phyloP scores from a whole-genome alignment of 2,113 vertebrate genomes.

The Grus americana region DNA sequence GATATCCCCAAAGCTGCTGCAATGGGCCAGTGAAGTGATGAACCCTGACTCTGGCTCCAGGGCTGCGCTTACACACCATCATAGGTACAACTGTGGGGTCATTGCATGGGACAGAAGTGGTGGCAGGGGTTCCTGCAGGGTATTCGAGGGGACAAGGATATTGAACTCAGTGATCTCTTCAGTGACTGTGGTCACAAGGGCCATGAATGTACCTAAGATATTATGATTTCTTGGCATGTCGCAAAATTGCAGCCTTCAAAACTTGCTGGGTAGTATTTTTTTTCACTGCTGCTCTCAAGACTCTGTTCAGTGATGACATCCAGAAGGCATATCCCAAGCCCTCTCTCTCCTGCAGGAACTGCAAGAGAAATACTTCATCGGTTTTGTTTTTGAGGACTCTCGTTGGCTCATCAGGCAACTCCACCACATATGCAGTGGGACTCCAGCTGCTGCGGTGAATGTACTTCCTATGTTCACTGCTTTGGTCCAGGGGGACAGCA shows the following conservation, averaged over 20 bases:
- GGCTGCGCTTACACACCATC: background rate
- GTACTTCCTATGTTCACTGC: background rate
- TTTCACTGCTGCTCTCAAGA: background rate
- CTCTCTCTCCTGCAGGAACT: background rate
- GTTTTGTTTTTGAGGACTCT: background rate
- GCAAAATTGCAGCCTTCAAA: background rate
- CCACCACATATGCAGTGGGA: rapidly evolving
- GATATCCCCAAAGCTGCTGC: background rate
- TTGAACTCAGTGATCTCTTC: background rate
- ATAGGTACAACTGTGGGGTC: background rate
- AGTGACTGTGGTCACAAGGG: background rate
- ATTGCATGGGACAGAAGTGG: background rate
- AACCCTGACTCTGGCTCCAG: background rate
- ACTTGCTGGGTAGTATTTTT: background rate
- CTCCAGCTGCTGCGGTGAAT: background rate
- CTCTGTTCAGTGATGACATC: background rate
- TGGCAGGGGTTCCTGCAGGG: background rate
- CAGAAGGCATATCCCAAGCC: background rate
- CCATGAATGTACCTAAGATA: background rate
- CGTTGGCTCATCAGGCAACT: background rate
- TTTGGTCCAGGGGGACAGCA: background rate
- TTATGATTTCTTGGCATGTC: background rate
- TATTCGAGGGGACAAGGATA: background rate
- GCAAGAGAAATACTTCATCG: background rate
- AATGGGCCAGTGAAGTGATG: no score